Percentiles rank a stretch among this genome's conserved stretches.
These are phyloP conservation scores for Cirrhinus molitorella DNA, from an alignment of 2,797 vertebrate genomes.

Conservation along the genomic window DNA sequence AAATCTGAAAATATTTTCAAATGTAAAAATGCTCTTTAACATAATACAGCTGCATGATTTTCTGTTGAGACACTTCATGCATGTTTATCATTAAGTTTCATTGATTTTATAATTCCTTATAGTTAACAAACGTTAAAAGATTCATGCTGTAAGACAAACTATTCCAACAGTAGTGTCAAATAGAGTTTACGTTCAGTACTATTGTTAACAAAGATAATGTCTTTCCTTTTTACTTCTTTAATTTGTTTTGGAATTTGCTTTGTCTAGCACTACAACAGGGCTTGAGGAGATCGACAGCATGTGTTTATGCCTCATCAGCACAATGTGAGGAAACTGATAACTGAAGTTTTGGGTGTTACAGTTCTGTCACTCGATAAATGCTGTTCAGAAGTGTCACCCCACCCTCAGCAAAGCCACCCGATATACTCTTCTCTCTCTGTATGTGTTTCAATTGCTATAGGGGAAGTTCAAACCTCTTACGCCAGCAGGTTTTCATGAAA, in stretches of 20 bases:
- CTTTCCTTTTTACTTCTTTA: not conserved
- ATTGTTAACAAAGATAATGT: not conserved
- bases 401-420: constrained; percentile 52
- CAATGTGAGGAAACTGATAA: constrained; percentile 53
- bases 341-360: constrained; percentile 46
- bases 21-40: no score
- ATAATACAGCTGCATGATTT: no score
- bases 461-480: constrained; percentile 57
- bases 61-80: not conserved
- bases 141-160: not conserved
- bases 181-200: not conserved
- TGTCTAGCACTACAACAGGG: not conserved
- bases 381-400: constrained; percentile 52
- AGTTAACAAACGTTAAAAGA: not conserved
- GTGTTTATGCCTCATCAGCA: constrained; percentile 39
- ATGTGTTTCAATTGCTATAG: constrained; percentile 21
- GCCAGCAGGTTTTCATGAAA: constrained; percentile 53
- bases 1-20: no score
- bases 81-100: not conserved
- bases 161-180: not conserved
- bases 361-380: constrained; percentile 62
- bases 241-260: not conserved
- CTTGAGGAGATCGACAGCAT: not conserved
- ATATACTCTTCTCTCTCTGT: not conserved
- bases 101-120: not conserved